Evolutionary conservation across 2,797 vertebrate species (phyloP).

Genomic region (Lithobates pipiens): DNA sequence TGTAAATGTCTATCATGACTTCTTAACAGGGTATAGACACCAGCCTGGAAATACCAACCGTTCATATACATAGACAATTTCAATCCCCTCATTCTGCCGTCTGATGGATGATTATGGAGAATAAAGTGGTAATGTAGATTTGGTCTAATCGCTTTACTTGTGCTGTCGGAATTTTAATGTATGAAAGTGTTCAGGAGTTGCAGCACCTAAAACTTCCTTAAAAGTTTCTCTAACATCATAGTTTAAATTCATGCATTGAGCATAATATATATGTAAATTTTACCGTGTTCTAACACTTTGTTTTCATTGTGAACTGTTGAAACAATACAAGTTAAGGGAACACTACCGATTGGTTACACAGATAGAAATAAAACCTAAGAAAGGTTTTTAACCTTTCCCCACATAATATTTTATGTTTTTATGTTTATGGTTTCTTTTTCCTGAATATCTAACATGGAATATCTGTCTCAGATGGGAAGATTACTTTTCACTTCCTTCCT

Average conservation of each 20-base stretch:
- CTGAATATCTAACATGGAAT: too few species aligned
- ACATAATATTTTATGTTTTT: too few species aligned
- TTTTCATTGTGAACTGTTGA: constrained; percentile 8
- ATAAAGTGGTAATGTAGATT: constrained; percentile 57
- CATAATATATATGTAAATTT: neutral
- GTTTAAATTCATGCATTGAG: neutral
- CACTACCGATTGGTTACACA: too few species aligned
- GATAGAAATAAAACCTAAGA: too few species aligned
- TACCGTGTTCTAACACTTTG: neutral
- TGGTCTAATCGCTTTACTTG: constrained; percentile 53
- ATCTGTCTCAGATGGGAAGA: too few species aligned
- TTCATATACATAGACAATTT: constrained; percentile 60
- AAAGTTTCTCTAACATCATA: constrained; percentile 11
- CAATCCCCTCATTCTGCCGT: constrained; percentile 49
- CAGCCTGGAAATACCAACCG: constrained; percentile 54
- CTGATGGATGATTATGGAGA: constrained; percentile 60
- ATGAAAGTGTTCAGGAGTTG: constrained; percentile 24
- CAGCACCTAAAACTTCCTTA: constrained; percentile 37
- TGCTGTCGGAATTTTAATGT: constrained; percentile 59
- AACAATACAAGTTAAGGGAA: neutral
- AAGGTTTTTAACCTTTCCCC: too few species aligned
- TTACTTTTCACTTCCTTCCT: too few species aligned
- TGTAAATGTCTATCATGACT: constrained; percentile 61
- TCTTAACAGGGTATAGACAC: constrained; percentile 54
- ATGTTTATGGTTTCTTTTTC: too few species aligned